These are phyloP conservation scores for Phyllopteryx taeniolatus DNA, from an alignment of 2,113 vertebrate species.

Conservation along the genomic window DNA sequence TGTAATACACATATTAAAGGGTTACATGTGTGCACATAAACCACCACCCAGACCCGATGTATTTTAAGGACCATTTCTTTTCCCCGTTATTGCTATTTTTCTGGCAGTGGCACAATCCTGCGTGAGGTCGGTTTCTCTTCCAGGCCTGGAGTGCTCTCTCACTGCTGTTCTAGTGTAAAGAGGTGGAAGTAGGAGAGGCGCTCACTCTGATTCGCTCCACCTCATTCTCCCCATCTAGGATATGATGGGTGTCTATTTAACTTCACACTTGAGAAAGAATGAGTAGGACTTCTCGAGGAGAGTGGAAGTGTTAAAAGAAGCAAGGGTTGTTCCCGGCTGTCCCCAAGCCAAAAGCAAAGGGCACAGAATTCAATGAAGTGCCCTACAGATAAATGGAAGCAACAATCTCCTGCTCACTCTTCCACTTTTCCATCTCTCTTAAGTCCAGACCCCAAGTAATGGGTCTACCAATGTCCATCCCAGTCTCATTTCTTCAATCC, in stretches of 20 bases:
- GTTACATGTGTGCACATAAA: not conserved
- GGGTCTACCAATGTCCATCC: not conserved
- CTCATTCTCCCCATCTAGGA: conserved; percentile 32
- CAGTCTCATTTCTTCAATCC: not conserved
- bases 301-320: conserved; percentile 52
- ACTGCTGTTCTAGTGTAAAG: conserved; percentile 31
- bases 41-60: too few species aligned
- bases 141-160: conserved; percentile 45
- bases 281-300: conserved; percentile 49
- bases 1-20: not conserved
- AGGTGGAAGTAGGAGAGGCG: conserved; percentile 13
- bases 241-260: conserved; percentile 68
- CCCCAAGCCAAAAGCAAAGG: conserved; percentile 34
- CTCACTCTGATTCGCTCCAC: conserved; percentile 8
- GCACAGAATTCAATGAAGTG: conserved; percentile 51
- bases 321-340: conserved; percentile 47
- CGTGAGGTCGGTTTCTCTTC: conserved; percentile 37
- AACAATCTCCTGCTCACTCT: conserved; percentile 20
- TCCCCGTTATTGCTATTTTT: conserved; percentile 20
- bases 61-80: not conserved
- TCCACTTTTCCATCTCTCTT: conserved; percentile 53
- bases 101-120: conserved; percentile 11
- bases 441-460: conserved; percentile 70
- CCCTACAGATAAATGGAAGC: conserved; percentile 59
- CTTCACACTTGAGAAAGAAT: conserved; percentile 62